These are phyloP conservation scores for Phyllostomus discolor DNA, from an alignment of 2,113 vertebrate species.

Conservation along the genomic window DNA sequence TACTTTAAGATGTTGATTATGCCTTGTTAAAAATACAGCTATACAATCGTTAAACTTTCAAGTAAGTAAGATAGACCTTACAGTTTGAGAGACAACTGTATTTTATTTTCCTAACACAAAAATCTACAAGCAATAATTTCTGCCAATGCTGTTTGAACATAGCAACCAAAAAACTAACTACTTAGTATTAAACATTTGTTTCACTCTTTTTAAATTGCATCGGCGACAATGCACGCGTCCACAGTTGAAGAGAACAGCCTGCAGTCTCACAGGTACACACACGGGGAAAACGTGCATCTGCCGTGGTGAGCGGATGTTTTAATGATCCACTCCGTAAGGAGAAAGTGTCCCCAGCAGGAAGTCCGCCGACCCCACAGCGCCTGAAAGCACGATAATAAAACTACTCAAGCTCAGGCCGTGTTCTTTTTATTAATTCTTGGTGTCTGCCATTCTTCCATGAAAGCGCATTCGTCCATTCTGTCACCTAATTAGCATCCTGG, in stretches of 20 bases:
- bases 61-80: constrained; percentile 33
- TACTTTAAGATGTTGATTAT: constrained; percentile 24
- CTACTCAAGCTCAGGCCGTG: constrained; percentile 23
- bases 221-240: constrained; percentile 27
- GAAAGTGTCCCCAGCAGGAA: constrained; percentile 39
- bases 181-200: neutral
- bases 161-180: neutral
- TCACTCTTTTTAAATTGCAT: constrained; percentile 12
- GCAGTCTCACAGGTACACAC: neutral
- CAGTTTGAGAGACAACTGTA: constrained; percentile 20
- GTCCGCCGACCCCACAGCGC: constrained; percentile 32
- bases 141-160: constrained; percentile 20
- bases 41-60: constrained; percentile 33
- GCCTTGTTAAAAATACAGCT: constrained; percentile 31
- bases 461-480: neutral
- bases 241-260: neutral
- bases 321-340: constrained; percentile 31
- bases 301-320: constrained; percentile 21
- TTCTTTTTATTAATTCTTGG: constrained; percentile 30
- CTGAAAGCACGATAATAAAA: constrained; percentile 32
- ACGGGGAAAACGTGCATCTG: neutral
- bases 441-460: neutral
- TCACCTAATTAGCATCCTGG: constrained; percentile 16
- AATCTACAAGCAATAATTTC: constrained; percentile 27
- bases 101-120: constrained; percentile 36